Percentiles rank a stretch among this genome's conserved stretches.
phyloP scores from a whole-genome alignment of 2,797 vertebrate species.

The Mareca penelope region DNA sequence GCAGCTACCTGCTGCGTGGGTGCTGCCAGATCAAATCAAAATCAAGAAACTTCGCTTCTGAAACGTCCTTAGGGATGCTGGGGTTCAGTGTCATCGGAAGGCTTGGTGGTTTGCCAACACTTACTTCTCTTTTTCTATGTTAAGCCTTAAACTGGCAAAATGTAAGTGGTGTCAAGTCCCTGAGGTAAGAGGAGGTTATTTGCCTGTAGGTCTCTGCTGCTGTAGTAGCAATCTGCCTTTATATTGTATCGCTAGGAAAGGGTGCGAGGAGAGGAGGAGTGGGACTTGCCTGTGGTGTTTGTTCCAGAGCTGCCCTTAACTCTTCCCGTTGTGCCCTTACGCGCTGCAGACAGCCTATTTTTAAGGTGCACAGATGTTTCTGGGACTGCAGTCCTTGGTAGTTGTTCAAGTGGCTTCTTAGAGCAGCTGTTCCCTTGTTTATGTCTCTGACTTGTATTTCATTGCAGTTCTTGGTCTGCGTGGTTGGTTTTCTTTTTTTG shows the following conservation, averaged over 20 bases:
- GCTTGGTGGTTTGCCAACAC: not conserved
- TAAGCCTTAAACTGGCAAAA: not conserved
- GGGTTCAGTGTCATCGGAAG: not conserved
- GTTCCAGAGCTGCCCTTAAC: not conserved
- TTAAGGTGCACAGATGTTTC: conserved; percentile 59
- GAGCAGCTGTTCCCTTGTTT: conserved; percentile 58
- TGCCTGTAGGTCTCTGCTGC: not conserved
- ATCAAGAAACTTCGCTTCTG: not conserved
- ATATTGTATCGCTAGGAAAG: not conserved
- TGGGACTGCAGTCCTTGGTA: not conserved
- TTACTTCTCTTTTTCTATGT: not conserved
- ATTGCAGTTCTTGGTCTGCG: not conserved
- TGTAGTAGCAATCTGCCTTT: not conserved
- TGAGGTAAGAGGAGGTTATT: not conserved
- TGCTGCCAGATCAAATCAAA: not conserved
- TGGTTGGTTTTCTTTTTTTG: not conserved
- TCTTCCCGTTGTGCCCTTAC: not conserved
- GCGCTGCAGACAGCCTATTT: conserved; percentile 25
- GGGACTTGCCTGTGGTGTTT: not conserved
- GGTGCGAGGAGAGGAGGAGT: not conserved
- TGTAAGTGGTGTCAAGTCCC: not conserved
- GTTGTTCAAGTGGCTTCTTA: conserved; percentile 33
- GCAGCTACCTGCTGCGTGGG: not conserved
- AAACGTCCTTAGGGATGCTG: not conserved
- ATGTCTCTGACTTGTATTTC: not conserved